These are phyloP conservation scores for Oasisia sp. DNA, from an alignment of 2,888 invertebrate species.

Conservation along the genomic window DNA sequence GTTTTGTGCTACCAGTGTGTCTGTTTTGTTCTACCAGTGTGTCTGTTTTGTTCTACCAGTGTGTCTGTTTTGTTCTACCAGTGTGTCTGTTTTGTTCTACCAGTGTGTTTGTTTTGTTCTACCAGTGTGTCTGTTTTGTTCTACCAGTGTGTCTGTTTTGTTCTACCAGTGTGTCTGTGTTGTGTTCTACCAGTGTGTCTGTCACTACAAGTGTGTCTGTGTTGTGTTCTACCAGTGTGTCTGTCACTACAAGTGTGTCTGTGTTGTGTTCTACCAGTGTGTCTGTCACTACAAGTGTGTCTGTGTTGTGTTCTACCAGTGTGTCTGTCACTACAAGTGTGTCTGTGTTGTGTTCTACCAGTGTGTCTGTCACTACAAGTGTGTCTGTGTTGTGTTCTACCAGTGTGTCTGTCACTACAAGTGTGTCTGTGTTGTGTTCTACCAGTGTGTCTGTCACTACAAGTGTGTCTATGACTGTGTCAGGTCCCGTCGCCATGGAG, in stretches of 20 bases:
- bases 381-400: no score
- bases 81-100: not conserved
- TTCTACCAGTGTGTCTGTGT: no score
- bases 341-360: not conserved
- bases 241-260: no score
- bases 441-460: not conserved
- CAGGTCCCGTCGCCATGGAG: constrained; percentile 75
- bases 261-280: no score
- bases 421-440: not conserved
- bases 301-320: not conserved
- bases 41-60: not conserved
- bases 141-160: not conserved
- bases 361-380: no score
- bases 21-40: not conserved
- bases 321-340: not conserved
- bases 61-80: not conserved
- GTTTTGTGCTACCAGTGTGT: not conserved
- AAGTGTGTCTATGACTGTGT: not conserved
- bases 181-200: not conserved
- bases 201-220: not conserved
- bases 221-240: not conserved
- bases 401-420: no score
- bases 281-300: no score
- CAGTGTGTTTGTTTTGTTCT: not conserved
- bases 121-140: not conserved